Base-by-base conservation (phyloP, 2,113 vertebrate species). In the Caranx ignobilis region DNA sequence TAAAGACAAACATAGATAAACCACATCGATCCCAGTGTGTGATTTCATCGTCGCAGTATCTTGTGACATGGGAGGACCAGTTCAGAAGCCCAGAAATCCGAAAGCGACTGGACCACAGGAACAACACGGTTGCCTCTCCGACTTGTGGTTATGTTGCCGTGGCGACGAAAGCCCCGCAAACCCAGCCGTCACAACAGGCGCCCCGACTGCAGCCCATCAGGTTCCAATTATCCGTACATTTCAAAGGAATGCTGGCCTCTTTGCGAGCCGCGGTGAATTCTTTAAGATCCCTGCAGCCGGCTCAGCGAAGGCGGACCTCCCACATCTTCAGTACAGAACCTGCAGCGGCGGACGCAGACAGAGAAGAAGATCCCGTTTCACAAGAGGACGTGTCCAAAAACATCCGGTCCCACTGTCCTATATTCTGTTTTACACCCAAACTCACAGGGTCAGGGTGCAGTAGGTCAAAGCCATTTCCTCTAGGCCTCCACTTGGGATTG, bases 221-320 rank as follows among this genome's bases (percentile, higher is more conserved):
- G 91, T 91, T 94, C 88, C 91, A 95, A 94, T 94, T 94, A 94
- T 92, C 88, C 84, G 83, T 89, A 89, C 89, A 88, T 94, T 94
- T 93, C 88, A 94, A 92, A 93, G 89, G 93, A 93, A 93, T 93
- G 93, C 76, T 84, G 85, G 87, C 87, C 91, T 86, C 89, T 92
- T 86, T 75, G 87, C 61, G 76, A 91, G 91, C 75, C 81, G 57
- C 43, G 4, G 71, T 85, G 82, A 84, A 87, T 88, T 92, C 89
- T 91, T 92, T 81, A 89, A 76, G 83, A 84, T 65, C 84, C 76
- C 78, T 77, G 84, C 89, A 76, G 71, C 61, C 72, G 31, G 77
- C 88, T 82, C 81, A 57, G 84, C 16, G 66, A 82, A 82, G 73
- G 74, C 83, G 84, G 92, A 94, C 93, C 92, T 93, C 91, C 91